phyloP scores from a whole-genome alignment of 2,113 vertebrate genomes.

The Eubucco bourcierii region DNA sequence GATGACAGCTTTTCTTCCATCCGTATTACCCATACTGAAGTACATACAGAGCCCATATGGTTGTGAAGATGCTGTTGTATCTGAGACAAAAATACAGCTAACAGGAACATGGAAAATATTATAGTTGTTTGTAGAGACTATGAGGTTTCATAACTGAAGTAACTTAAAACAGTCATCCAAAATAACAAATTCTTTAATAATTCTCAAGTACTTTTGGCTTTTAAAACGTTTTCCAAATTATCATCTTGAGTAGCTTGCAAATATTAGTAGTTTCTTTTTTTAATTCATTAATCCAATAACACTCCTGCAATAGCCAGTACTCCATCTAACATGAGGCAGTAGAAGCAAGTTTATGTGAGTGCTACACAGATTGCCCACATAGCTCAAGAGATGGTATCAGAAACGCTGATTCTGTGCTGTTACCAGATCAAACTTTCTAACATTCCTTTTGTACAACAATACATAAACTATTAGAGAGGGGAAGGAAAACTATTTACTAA shows the following conservation, averaged over 20 bases:
- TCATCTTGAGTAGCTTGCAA: not conserved
- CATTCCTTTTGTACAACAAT: rapidly evolving
- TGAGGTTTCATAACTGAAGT: not conserved
- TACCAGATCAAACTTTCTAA: not conserved
- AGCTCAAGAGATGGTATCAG: not conserved
- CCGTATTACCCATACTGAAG: not conserved
- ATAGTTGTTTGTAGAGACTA: not conserved
- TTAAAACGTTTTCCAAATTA: not conserved
- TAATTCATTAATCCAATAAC: not conserved
- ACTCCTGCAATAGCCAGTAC: not conserved
- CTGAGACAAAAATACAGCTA: not conserved
- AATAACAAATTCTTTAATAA: not conserved
- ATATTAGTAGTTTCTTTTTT: not conserved
- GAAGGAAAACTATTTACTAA: not conserved
- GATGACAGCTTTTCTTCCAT: not conserved
- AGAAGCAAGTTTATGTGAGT: not conserved
- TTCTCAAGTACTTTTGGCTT: not conserved
- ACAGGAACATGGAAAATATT: not conserved
- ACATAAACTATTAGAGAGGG: not conserved
- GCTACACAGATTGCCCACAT: not conserved
- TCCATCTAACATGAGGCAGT: not conserved
- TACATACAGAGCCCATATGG: not conserved
- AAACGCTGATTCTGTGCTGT: not conserved
- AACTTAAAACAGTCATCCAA: not conserved
- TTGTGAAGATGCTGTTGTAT: not conserved